Conservation (phyloP, 1,140 invertebrate species). For the Parasteatoda tepidariorum region DNA sequence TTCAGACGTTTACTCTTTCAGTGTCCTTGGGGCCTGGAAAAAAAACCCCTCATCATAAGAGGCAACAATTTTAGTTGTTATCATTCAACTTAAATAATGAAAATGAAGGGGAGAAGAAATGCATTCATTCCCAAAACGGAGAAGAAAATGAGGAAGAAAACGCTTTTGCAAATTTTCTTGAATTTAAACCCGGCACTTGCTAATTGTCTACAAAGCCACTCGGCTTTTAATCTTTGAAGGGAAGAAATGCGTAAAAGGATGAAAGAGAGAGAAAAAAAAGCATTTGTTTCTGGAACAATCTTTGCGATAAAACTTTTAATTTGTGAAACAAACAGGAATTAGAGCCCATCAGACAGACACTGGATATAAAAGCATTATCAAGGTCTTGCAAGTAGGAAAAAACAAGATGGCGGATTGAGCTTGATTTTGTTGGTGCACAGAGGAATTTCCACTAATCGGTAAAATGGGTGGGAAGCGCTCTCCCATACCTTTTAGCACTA, state of each 20-base stretch:
- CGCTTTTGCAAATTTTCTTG: constrained; percentile 21
- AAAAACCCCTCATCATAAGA: no score
- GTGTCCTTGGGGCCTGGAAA: no score
- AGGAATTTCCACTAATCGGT: constrained; percentile 59
- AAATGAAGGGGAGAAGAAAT: no score
- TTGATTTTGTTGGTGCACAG: constrained; percentile 35
- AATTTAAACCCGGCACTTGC: constrained; percentile 28
- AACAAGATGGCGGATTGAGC: constrained; percentile 33
- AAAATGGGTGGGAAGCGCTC: constrained; percentile 25
- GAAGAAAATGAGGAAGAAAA: neutral
- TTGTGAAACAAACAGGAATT: constrained; percentile 58
- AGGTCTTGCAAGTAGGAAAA: constrained; percentile 36
- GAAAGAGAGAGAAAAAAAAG: constrained; percentile 36
- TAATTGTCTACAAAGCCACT: constrained; percentile 49
- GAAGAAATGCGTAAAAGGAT: neutral
- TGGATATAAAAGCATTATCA: constrained; percentile 56
- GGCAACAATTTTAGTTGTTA: no score
- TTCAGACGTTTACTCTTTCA: no score
- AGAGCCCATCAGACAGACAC: constrained; percentile 56
- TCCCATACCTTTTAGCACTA: constrained; percentile 60
- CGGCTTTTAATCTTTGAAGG: constrained; percentile 47
- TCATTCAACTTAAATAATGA: no score
- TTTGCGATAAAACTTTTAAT: constrained; percentile 60
- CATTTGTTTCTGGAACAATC: constrained; percentile 17
- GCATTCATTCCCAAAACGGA: no score